Evolutionary conservation across 2,113 vertebrate species (phyloP).

Genomic region (Sylvilagus bachmani): DNA sequence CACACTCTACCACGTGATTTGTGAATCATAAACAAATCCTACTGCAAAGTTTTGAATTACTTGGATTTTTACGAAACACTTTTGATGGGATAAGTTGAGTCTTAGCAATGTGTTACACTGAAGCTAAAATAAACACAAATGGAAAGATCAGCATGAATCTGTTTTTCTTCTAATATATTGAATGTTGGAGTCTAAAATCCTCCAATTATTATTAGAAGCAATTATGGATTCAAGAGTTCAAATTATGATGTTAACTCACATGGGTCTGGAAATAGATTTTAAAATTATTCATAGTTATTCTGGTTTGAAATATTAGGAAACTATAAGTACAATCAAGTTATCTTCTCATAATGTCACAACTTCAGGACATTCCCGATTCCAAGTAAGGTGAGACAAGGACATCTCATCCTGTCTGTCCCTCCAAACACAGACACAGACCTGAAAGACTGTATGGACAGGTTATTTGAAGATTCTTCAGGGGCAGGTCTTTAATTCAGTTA

Average conservation of each 20-base stretch:
- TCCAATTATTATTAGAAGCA: neutral
- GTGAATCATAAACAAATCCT: neutral
- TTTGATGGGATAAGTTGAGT: neutral
- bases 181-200: neutral
- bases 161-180: neutral
- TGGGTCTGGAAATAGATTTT: neutral
- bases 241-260: neutral
- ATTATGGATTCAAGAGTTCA: neutral
- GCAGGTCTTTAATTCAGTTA: too few relatives aligned
- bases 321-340: neutral
- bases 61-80: neutral
- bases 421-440: neutral
- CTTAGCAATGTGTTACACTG: neutral
- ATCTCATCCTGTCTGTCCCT: neutral
- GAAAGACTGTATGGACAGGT: neutral
- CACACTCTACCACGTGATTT: neutral
- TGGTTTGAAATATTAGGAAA: neutral
- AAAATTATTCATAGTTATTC: neutral
- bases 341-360: neutral
- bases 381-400: neutral
- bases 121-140: neutral
- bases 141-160: neutral
- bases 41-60: constrained; percentile 3
- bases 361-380: neutral
- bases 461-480: neutral